These are phyloP conservation scores for Anorthoa munda DNA, from an alignment of 2,888 invertebrate species.

Conservation along the genomic window DNA sequence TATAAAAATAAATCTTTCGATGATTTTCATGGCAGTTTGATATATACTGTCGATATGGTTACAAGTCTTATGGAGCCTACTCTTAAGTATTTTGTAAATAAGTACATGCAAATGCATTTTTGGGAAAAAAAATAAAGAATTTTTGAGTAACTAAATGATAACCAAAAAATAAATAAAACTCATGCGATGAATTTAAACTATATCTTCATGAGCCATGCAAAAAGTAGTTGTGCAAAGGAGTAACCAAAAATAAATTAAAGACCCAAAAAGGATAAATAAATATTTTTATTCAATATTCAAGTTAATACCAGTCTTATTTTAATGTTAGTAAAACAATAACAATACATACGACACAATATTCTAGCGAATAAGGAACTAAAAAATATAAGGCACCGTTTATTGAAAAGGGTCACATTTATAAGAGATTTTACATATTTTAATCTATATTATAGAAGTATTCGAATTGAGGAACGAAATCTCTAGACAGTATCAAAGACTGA, in stretches of 20 bases:
- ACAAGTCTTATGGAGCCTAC: not conserved
- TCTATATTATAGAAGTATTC: slow-evolving; percentile 9
- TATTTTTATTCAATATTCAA: slow-evolving; percentile 83
- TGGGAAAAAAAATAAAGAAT: not conserved
- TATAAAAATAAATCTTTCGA: slow-evolving; percentile 10
- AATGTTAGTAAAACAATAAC: slow-evolving; percentile 76
- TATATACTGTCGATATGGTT: no score
- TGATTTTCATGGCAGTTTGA: not conserved
- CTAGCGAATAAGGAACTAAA: slow-evolving; percentile 57
- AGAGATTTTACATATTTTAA: slow-evolving; percentile 21
- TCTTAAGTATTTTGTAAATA: not conserved
- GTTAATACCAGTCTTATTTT: slow-evolving; percentile 83
- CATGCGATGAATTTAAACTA: slow-evolving; percentile 36
- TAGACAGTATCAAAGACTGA: slow-evolving; percentile 32
- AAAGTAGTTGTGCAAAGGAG: slow-evolving; percentile 69
- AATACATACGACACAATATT: slow-evolving; percentile 56
- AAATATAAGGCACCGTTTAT: slow-evolving; percentile 28
- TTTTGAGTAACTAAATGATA: not conserved
- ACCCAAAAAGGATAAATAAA: slow-evolving; percentile 80
- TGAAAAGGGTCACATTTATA: slow-evolving; percentile 38
- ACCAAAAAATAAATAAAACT: slow-evolving; percentile 1
- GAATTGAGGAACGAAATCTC: not conserved
- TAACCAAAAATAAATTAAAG: slow-evolving; percentile 78
- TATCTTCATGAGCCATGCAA: slow-evolving; percentile 48
- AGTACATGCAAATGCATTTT: slow-evolving; percentile 3